A percentile compares a stretch with the other conserved stretches of the same genome.
Evolutionary conservation across 1,140 invertebrate genomes (phyloP).

Genomic region (Druon quercuslanigerum): DNA sequence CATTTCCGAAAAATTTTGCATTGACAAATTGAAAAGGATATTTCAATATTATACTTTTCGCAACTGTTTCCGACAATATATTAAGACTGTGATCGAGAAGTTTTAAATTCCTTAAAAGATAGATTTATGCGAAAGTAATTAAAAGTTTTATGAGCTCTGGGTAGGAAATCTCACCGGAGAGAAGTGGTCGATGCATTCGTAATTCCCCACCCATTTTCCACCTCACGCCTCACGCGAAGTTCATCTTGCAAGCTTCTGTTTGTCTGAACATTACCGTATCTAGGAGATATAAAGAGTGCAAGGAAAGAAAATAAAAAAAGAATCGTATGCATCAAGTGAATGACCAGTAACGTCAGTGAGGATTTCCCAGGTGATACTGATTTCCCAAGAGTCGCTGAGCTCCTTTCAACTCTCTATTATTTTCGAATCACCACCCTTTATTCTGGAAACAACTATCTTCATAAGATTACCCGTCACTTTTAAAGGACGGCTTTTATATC

Average conservation of each 20-base stretch:
- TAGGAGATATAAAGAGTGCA: not conserved
- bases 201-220: constrained; percentile 31
- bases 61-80: too few relatives aligned
- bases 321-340: constrained; percentile 15
- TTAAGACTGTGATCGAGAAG: not conserved
- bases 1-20: not conserved
- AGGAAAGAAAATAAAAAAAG: constrained; percentile 5
- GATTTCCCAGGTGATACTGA: constrained; percentile 19
- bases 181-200: constrained; percentile 29
- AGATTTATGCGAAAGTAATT: constrained; percentile 18
- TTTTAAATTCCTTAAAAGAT: not conserved
- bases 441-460: constrained; percentile 1
- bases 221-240: constrained; percentile 21
- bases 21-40: not conserved
- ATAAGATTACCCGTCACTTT: not conserved
- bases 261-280: constrained; percentile 31
- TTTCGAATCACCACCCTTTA: constrained; percentile 13
- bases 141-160: not conserved
- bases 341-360: constrained; percentile 24
- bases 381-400: constrained; percentile 22
- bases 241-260: constrained; percentile 29
- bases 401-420: constrained; percentile 6
- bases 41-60: not conserved
- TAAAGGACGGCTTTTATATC: not conserved
- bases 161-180: not conserved